These are phyloP conservation scores for Aricia agestis DNA, from an alignment of 1,140 invertebrate species.

Conservation along the genomic window DNA sequence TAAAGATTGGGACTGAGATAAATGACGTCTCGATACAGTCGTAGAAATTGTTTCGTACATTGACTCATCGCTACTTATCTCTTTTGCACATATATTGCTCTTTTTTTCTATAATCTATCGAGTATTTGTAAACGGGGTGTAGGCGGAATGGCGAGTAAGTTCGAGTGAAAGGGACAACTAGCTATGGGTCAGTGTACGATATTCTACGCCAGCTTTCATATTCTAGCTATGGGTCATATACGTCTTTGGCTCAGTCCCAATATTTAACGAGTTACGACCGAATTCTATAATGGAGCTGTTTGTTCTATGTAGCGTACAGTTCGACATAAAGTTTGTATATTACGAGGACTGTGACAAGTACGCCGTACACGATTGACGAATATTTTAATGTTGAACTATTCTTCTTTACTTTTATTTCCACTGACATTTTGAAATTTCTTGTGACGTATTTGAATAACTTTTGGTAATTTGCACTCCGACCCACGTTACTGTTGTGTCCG, in stretches of 20 bases:
- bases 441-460: neutral
- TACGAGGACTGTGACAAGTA: neutral
- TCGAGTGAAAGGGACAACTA: neutral
- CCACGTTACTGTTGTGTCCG: slow-evolving; percentile 14
- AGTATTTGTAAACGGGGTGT: too few relatives aligned
- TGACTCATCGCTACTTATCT: too few relatives aligned
- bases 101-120: too few relatives aligned
- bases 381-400: slow-evolving; percentile 1
- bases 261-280: neutral
- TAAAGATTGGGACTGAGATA: too few relatives aligned
- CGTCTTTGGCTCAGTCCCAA: too few relatives aligned
- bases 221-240: too few relatives aligned
- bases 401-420: neutral
- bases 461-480: neutral
- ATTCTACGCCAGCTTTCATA: too few relatives aligned
- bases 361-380: neutral
- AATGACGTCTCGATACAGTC: too few relatives aligned
- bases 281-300: neutral
- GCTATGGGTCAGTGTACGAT: neutral
- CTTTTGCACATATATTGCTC: too few relatives aligned
- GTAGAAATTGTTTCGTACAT: too few relatives aligned
- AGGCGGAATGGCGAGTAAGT: too few relatives aligned
- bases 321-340: neutral
- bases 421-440: neutral
- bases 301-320: neutral